These are phyloP conservation scores for Caenorhabditis remanei DNA, from an alignment of 1,140 invertebrate genomes.

Conservation along the genomic window DNA sequence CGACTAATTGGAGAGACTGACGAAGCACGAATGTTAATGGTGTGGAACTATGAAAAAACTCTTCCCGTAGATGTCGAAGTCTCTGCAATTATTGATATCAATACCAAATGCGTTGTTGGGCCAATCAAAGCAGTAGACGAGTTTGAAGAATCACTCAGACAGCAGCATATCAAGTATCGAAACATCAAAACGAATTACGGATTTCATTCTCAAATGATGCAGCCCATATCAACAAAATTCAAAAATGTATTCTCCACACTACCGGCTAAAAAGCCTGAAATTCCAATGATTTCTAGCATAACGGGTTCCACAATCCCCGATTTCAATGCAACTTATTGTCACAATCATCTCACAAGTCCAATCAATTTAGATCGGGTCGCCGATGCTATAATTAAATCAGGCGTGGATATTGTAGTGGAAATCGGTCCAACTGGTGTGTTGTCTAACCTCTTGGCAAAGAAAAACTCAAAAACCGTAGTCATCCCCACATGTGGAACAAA, in stretches of 20 bases:
- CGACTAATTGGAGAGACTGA: constrained; percentile 62
- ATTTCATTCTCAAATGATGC: constrained; percentile 71
- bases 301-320: constrained; percentile 63
- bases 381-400: constrained; percentile 7
- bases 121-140: constrained; percentile 45
- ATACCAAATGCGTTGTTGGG: constrained; percentile 68
- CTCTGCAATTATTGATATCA: constrained; percentile 63
- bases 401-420: constrained; percentile 68
- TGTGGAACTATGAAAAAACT: constrained; percentile 16
- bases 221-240: constrained; percentile 69
- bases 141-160: constrained; percentile 60
- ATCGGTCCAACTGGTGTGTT: constrained; percentile 71
- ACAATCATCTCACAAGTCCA: constrained; percentile 67
- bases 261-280: background rate
- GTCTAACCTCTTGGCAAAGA: constrained; percentile 50
- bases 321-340: constrained; percentile 66
- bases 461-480: constrained; percentile 22
- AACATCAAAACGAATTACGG: constrained; percentile 66
- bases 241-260: background rate
- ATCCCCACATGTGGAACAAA: constrained; percentile 59
- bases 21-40: constrained; percentile 68
- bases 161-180: constrained; percentile 55
- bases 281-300: constrained; percentile 68
- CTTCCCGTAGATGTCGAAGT: constrained; percentile 67
- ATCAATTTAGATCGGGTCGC: constrained; percentile 69